Base-by-base conservation (phyloP, 2,113 vertebrate genomes). In the Nymphicus hollandicus region DNA sequence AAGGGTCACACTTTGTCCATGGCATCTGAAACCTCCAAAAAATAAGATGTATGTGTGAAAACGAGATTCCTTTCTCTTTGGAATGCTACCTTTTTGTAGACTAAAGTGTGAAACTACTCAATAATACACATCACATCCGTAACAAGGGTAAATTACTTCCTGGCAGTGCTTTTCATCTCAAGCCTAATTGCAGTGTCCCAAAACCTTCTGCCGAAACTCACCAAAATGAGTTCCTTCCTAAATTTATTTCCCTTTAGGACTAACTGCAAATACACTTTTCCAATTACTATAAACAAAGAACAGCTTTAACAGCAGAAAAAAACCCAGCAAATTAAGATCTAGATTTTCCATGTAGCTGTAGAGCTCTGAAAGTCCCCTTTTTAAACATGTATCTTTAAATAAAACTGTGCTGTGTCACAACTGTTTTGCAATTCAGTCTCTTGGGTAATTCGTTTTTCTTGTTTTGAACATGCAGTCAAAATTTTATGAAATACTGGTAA, bases 101-200 rank as follows among this genome's bases (percentile, higher is more conserved):
- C 52, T 25, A 9, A 70, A 86, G 19, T 17, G 33, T 81, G 69
- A 71, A 89, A 60, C 47, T 82, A 6, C 61, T 85, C 78, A 81
- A 10, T 65, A 89, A 87, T 9, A 74, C 16, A 73, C 19, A 18
- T n/a, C 11, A 35, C 35, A 68, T 28, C 55, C 39, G n/a, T 41
- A 88, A 87, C 66, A 95, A 80, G 87, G 84, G 63, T 44, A 94
- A 85, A 76, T 69, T 77, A 77, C 53, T 85, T 85, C 87, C 89
- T 73, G 58, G 66, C 11, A 41, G 33, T 58, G 56, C 46, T 85
- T 91, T 96, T 93, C 58, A 80, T 95, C 71, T 85, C 56, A 44
- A 77, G 87, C 25, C 53, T 91, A 93, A 94, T 69, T 95, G 77
- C 41, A 68, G 17, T 9, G 27, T 80, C 81, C 89, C 74, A 37